Conservation (phyloP, 2,888 invertebrate genomes). For the Glaucopsyche alexis region DNA sequence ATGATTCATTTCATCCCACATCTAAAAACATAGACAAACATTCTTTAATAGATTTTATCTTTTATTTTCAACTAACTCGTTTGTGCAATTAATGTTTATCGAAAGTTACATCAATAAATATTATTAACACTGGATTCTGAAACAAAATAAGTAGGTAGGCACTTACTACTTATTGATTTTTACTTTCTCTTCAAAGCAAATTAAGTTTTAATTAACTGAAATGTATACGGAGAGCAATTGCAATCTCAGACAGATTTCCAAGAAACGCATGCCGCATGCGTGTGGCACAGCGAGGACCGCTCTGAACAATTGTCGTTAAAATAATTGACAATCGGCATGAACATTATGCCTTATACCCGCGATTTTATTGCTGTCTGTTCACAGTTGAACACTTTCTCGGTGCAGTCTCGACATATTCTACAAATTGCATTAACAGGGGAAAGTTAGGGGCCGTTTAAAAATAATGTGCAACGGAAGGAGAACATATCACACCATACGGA, state of each 20-base stretch:
- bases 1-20: not conserved
- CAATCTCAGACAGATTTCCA: constrained; percentile 18
- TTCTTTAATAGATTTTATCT: not conserved
- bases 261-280: not conserved
- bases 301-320: constrained; percentile 12
- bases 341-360: not conserved
- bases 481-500: not conserved
- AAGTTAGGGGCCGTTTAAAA: not conserved
- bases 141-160: not conserved
- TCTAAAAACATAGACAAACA: not conserved
- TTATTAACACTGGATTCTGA: not conserved
- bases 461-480: constrained; percentile 4
- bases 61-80: not conserved
- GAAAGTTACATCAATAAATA: not conserved
- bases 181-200: not conserved
- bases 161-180: not conserved
- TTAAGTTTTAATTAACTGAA: constrained; percentile 16
- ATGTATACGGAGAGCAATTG: not conserved
- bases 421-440: constrained; percentile 5
- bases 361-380: constrained; percentile 8
- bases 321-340: not conserved
- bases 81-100: not conserved
- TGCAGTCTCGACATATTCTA: not conserved
- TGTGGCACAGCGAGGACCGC: not conserved
- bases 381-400: not conserved